Conservation (phyloP, 2,113 vertebrate species). For the Archilochus colubris region DNA sequence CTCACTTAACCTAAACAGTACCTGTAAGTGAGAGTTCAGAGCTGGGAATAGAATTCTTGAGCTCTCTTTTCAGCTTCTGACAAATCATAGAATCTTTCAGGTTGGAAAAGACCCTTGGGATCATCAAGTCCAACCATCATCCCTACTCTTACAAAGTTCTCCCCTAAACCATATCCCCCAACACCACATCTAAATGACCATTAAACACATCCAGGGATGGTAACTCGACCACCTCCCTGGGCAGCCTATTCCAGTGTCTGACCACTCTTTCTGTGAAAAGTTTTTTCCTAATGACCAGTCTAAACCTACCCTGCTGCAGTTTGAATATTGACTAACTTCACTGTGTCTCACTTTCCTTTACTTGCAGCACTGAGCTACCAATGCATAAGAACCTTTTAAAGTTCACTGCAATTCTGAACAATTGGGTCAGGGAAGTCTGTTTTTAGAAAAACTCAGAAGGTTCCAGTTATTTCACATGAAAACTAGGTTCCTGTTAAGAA, state of each 20-base stretch:
- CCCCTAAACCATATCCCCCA: too few relatives aligned
- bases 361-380: background rate
- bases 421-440: background rate
- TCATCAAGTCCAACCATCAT: too few relatives aligned
- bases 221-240: too few relatives aligned
- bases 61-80: background rate
- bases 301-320: too few relatives aligned
- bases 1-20: background rate
- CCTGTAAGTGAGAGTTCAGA: background rate
- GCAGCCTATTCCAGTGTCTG: too few relatives aligned
- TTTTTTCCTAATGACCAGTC: too few relatives aligned
- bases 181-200: too few relatives aligned
- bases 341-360: background rate
- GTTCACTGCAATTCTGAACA: background rate
- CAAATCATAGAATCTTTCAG: background rate
- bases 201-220: too few relatives aligned
- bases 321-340: background rate
- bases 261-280: too few relatives aligned
- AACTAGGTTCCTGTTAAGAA: background rate
- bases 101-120: too few relatives aligned
- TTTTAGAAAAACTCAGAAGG: background rate
- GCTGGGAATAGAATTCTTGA: background rate
- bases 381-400: constrained; percentile 3
- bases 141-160: too few relatives aligned
- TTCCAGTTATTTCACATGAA: background rate